Conservation (phyloP, 2,113 vertebrate genomes). For the Oncorhynchus mykiss region DNA sequence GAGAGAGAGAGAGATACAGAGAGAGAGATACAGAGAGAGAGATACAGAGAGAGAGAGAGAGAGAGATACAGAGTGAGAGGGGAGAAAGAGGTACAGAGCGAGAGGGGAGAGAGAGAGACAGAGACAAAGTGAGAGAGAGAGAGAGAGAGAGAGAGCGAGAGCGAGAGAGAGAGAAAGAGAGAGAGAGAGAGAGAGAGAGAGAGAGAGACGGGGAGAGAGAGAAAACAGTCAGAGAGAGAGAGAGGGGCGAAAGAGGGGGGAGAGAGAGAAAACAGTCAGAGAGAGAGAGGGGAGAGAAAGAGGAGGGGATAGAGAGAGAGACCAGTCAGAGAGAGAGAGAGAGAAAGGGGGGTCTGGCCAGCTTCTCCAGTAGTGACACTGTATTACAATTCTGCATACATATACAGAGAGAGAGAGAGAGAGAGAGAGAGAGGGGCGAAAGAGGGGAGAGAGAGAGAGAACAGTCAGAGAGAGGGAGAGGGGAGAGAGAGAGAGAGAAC, state of each 20-base stretch:
- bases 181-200: too few species aligned
- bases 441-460: constrained; percentile 34
- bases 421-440: neutral
- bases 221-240: constrained; percentile 5
- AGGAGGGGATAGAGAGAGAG: neutral
- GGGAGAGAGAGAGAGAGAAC: neutral
- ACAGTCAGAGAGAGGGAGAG: constrained; percentile 50
- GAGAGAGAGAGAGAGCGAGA: constrained; percentile 21
- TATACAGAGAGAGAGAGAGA: constrained; percentile 44
- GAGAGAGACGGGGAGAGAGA: neutral
- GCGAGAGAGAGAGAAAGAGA: neutral
- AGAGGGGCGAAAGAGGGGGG: constrained; percentile 4
- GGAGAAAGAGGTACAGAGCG: constrained; percentile 32
- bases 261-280: neutral
- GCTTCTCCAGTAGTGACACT: too few species aligned
- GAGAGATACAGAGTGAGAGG: neutral
- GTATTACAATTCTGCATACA: too few species aligned
- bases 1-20: too few species aligned
- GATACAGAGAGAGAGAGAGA: neutral
- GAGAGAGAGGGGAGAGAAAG: too few species aligned
- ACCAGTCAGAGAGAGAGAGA: neutral
- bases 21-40: neutral
- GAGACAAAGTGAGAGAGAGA: neutral
- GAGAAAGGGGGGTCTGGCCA: too few species aligned
- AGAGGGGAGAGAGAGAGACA: too few species aligned